Conservation (phyloP, 2,797 vertebrate genomes). For the Phyllotis vaccarum region DNA sequence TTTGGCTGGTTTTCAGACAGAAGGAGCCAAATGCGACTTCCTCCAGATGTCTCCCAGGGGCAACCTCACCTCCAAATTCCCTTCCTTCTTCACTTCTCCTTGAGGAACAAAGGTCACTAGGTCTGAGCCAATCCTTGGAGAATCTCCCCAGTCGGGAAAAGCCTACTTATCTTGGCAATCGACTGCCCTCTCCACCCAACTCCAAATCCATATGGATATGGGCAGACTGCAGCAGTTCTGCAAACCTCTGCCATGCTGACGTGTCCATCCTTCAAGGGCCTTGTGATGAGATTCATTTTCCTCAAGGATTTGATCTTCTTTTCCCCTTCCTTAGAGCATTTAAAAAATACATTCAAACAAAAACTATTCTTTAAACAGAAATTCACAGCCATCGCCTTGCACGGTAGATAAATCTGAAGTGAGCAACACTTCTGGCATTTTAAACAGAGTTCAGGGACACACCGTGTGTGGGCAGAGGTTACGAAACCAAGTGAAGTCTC, state of each 20-base stretch:
- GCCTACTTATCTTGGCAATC: neutral
- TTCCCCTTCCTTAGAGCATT: neutral
- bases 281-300: neutral
- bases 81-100: neutral
- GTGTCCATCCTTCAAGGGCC: neutral
- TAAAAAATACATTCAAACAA: slow-evolving; percentile 57
- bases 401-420: slow-evolving; percentile 38
- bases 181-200: neutral
- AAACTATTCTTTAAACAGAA: slow-evolving; percentile 57
- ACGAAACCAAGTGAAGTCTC: slow-evolving; percentile 53
- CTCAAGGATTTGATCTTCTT: slow-evolving; percentile 10
- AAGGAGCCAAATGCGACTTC: neutral
- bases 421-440: slow-evolving; percentile 59
- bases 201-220: neutral
- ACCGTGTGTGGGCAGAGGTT: slow-evolving; percentile 62
- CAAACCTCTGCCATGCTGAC: neutral
- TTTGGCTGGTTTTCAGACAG: neutral
- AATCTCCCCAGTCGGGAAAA: neutral
- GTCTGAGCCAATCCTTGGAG: neutral
- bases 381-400: slow-evolving; percentile 15
- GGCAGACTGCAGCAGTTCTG: accelerated
- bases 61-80: neutral
- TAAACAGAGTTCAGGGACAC: slow-evolving; percentile 71
- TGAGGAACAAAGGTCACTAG: neutral
- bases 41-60: neutral